Evolutionary conservation across 2,113 vertebrate species (phyloP), one percentile per base, ranked within the genome.

Genomic region (Scortum barcoo): DNA sequence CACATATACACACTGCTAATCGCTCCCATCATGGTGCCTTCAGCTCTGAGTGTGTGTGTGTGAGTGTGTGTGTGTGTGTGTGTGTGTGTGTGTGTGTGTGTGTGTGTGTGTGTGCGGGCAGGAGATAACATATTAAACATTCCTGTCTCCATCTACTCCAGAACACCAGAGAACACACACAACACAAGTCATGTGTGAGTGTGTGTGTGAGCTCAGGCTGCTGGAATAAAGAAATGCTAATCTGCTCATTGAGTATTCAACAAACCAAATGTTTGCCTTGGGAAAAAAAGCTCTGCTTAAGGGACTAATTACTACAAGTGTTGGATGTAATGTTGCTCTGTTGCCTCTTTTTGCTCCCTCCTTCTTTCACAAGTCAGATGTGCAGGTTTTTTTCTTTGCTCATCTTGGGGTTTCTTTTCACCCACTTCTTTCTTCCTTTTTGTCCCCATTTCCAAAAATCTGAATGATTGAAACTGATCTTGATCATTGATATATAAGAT

Each of bases 201-300:
- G 63, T 60, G 40, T 24, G 71, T 51, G 48, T 36, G 75, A 60
- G 84, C 58, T 80, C 4, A 2, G 48, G 30, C 87, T 89, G 83
- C 83, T 36, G 62, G 88, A 86, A 84, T 90, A 91, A 91, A 93
- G 88, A 90, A 88, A 91, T 93, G 90, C 91, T 93, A 92, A 93
- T 92, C 84, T 90, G 76, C 90, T 93, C 93, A 94, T 92, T 92
- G 92, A 91, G 83, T 89, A 90, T 93, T 93, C 91, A 92, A 89
- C 90, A 93, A 94, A 92, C 89, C 89, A 93, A 93, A 94, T 92
- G 88, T 94, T 93, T 92, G 90, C 89, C 87, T 83, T 84, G 87
- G 88, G 88, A 87, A 84, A 73, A 73, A 88, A 84, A 80, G 69
- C 83, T 81, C 80, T 2, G 81, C 91, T 93, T 90, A 86, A 86